A percentile compares a stretch with the other conserved stretches of the same genome.
phyloP scores from a whole-genome alignment of 2,797 vertebrate genomes.

The Poecilia gillii region DNA sequence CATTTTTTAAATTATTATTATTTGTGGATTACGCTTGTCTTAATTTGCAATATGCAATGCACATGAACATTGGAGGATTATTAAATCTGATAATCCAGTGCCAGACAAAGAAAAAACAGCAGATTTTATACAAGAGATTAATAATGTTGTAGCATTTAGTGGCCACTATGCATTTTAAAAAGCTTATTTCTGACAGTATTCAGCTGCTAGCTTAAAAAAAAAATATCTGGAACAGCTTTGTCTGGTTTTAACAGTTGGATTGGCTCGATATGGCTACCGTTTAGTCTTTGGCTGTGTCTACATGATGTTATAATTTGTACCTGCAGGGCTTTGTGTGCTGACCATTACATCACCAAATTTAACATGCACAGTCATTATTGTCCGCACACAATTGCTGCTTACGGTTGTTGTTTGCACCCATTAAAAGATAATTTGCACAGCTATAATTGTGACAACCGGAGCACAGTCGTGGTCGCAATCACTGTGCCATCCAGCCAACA shows the following conservation, averaged over 20 bases:
- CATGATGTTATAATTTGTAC: background rate
- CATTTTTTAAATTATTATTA: background rate
- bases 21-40: background rate
- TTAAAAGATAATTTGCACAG: conserved; percentile 15
- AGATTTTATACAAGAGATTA: background rate
- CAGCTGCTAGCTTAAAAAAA: conserved; percentile 8
- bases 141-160: background rate
- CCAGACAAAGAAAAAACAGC: background rate
- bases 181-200: background rate
- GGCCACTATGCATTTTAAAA: background rate
- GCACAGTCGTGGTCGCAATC: conserved; percentile 3
- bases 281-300: background rate
- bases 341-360: background rate
- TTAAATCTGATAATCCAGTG: background rate
- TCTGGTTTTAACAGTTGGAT: background rate
- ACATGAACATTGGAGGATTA: background rate
- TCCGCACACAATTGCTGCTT: background rate
- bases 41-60: background rate
- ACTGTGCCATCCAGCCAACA: background rate
- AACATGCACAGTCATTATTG: background rate
- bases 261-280: background rate
- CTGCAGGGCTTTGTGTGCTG: background rate
- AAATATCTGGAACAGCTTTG: background rate
- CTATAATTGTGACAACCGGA: conserved; percentile 5
- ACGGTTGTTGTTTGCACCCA: background rate